Evolutionary conservation across 2,888 invertebrate species (phyloP).

Genomic region (Tachina fera): DNA sequence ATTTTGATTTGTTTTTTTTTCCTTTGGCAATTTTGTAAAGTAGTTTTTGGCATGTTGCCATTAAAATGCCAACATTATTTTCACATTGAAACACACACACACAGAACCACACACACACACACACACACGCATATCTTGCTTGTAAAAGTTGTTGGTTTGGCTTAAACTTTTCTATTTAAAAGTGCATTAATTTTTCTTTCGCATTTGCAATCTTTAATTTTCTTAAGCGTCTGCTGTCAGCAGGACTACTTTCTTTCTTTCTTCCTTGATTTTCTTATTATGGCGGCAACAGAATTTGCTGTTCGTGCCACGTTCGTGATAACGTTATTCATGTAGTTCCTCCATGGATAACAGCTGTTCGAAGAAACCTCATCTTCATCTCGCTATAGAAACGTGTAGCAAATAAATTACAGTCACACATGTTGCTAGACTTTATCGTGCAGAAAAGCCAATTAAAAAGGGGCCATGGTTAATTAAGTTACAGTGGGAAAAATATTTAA

Average conservation of each 20-base stretch:
- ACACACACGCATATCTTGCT: conserved; percentile 2
- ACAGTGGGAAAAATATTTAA: conserved; percentile 12
- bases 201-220: not conserved
- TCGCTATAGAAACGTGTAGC: conserved; percentile 12
- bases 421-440: not conserved
- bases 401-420: conserved; percentile 34
- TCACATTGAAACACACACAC: conserved; percentile 22
- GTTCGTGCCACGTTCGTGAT: not conserved
- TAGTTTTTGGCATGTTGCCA: conserved; percentile 63
- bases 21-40: conserved; percentile 57
- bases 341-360: not conserved
- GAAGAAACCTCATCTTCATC: not conserved
- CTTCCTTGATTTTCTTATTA: not conserved
- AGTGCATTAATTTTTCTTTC: not conserved
- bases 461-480: not conserved
- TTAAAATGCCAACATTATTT: conserved; percentile 56
- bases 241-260: no score
- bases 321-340: not conserved
- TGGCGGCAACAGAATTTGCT: not conserved
- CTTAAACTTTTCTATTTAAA: conserved; percentile 19
- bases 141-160: conserved; percentile 5
- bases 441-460: not conserved
- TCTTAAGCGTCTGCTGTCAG: not conserved
- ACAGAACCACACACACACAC: conserved; percentile 3
- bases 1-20: conserved; percentile 43